phyloP scores from a whole-genome alignment of 64 coral and sea anemone species.

The Trachythela sp. region DNA sequence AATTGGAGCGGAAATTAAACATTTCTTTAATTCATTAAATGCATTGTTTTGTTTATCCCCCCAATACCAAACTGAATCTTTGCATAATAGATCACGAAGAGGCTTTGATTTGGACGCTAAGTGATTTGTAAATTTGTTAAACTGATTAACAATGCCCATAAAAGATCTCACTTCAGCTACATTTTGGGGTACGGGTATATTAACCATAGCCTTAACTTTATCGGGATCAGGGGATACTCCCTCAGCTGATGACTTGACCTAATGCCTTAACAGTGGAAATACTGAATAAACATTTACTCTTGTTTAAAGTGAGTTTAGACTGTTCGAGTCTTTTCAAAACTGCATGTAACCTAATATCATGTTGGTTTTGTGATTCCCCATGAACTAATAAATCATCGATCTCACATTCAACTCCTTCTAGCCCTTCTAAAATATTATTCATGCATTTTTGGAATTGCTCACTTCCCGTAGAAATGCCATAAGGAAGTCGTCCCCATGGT shows the following conservation, averaged over 20 bases:
- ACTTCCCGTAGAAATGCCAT: too few species aligned
- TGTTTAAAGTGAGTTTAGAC: background rate
- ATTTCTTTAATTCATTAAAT: background rate
- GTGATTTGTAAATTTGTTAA: background rate
- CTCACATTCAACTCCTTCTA: slow-evolving; percentile 33
- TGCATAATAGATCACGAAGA: background rate
- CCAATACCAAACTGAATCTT: background rate
- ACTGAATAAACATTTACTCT: background rate
- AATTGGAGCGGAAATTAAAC: background rate
- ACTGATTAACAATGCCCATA: background rate
- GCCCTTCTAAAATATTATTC: slow-evolving; percentile 26
- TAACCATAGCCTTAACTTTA: background rate
- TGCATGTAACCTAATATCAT: background rate
- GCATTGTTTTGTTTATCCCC: background rate
- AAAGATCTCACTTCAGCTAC: background rate
- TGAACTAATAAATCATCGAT: slow-evolving; percentile 28
- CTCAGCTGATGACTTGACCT: background rate
- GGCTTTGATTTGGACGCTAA: background rate
- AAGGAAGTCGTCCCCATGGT: slow-evolving; percentile 22
- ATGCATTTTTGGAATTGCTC: too few species aligned
- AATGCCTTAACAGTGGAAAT: background rate
- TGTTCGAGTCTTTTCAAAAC: background rate
- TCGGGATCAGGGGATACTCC: background rate
- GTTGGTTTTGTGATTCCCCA: background rate
- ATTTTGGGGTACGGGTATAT: background rate